Percentiles rank a stretch among this genome's conserved stretches.
Evolutionary conservation across 1,140 invertebrate genomes (phyloP).

Genomic region (Philaenus spumarius): DNA sequence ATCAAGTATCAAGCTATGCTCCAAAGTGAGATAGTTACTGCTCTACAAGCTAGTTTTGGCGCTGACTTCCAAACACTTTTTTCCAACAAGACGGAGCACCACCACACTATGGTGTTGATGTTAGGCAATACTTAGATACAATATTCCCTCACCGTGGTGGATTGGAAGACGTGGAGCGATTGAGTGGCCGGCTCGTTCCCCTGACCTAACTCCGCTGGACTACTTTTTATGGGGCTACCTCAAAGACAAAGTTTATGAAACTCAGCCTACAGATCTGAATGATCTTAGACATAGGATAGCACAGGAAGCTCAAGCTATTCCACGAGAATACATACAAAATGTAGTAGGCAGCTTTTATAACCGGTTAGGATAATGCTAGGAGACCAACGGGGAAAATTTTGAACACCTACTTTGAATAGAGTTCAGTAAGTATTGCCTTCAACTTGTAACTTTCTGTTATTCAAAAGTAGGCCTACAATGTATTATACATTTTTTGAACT

Average conservation of each 20-base stretch:
- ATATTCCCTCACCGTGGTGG: not conserved
- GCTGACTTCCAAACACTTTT: too few species aligned
- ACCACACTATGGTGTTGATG: too few species aligned
- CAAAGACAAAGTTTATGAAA: conserved; percentile 1
- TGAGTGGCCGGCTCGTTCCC: not conserved
- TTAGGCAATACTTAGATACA: too few species aligned
- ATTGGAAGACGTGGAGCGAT: conserved; percentile 1
- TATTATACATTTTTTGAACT: too few species aligned
- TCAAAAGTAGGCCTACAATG: too few species aligned
- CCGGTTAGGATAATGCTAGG: not conserved
- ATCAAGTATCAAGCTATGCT: too few species aligned
- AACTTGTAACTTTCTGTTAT: not conserved
- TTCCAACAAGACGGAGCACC: too few species aligned
- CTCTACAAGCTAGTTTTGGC: too few species aligned
- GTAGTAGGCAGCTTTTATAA: too few species aligned
- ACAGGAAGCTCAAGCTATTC: conserved; percentile 1
- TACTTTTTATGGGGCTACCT: conserved; percentile 35
- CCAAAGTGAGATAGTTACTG: too few species aligned
- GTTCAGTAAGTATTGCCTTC: not conserved
- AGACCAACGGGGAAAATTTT: not conserved
- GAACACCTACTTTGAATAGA: not conserved
- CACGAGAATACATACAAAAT: not conserved
- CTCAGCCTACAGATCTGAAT: not conserved
- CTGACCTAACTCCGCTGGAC: conserved; percentile 26
- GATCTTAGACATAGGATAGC: not conserved